Conservation (phyloP, 2,888 invertebrate genomes). For the Lepas anatifera region DNA sequence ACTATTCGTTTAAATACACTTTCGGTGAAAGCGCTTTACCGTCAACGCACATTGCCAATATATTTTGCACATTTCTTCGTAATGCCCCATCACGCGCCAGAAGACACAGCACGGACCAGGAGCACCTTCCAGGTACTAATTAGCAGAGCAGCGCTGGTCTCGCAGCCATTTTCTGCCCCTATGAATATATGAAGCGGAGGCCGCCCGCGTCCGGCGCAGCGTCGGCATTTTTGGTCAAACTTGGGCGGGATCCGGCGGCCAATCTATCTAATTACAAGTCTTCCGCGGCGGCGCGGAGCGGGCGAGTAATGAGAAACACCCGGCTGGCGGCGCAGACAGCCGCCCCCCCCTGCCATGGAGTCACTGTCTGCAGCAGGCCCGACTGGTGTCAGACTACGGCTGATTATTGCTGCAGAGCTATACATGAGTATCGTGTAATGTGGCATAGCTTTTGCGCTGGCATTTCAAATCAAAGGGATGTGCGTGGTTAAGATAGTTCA, state of each 20-base stretch:
- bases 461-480: too few species aligned
- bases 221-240: not conserved
- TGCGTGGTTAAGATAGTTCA: too few species aligned
- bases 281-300: not conserved
- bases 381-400: too few species aligned
- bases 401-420: too few species aligned
- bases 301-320: not conserved
- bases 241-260: not conserved
- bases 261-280: constrained; percentile 10
- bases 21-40: too few species aligned
- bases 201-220: not conserved
- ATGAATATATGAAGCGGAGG: not conserved
- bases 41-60: not conserved
- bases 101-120: too few species aligned
- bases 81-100: too few species aligned
- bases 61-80: not conserved
- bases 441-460: too few species aligned
- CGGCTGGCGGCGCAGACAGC: not conserved
- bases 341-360: too few species aligned
- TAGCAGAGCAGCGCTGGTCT: not conserved
- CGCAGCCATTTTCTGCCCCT: not conserved
- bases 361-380: too few species aligned
- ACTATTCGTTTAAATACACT: too few species aligned
- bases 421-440: too few species aligned
- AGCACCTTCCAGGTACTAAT: constrained; percentile 10